Evolutionary conservation across 2,888 invertebrate genomes (phyloP).

Genomic region (Leptarthrus brevirostris): DNA sequence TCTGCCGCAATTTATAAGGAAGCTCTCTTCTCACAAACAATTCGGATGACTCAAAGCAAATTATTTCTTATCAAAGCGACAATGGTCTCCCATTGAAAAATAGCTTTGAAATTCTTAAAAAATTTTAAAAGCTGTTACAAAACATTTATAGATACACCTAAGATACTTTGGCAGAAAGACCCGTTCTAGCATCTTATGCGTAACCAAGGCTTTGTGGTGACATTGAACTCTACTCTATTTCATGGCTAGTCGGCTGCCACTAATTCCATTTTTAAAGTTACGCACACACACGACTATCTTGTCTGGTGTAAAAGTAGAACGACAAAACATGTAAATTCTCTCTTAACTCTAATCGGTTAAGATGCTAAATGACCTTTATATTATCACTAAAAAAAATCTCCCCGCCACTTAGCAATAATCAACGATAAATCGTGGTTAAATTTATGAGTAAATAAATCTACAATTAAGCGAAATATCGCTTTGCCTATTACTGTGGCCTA

Average conservation of each 20-base stretch:
- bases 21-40: no score
- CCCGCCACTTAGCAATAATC: neutral
- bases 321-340: neutral
- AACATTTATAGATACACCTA: no score
- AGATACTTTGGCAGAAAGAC: no score
- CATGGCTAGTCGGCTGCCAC: conserved; percentile 14
- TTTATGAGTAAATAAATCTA: no score
- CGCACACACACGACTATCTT: neutral
- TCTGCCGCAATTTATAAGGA: no score
- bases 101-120: no score
- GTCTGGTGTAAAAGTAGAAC: neutral
- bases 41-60: no score
- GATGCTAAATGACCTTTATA: neutral
- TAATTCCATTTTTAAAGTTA: conserved; percentile 29
- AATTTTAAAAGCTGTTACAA: no score
- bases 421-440: neutral
- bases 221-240: conserved; percentile 42
- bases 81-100: no score
- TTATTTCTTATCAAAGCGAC: no score
- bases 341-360: neutral
- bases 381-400: no score
- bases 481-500: neutral
- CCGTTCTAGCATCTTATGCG: neutral
- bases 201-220: conserved; percentile 33
- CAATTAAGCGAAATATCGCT: no score